phyloP scores from a whole-genome alignment of 2,888 invertebrate species.

The Euphydryas editha region DNA sequence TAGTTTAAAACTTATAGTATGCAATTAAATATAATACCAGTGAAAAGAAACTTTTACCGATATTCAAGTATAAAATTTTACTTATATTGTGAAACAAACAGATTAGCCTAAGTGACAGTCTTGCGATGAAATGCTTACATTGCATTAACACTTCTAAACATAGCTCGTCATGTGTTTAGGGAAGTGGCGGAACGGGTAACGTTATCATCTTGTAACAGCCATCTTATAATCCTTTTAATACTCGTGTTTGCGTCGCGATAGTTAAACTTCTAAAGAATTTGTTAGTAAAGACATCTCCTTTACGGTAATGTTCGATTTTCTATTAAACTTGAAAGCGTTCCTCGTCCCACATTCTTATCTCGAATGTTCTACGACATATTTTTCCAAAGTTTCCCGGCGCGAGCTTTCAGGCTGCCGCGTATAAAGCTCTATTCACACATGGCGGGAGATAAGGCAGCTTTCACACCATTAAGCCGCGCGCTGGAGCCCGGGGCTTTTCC shows the following conservation, averaged over 20 bases:
- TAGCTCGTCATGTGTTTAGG: conserved; percentile 21
- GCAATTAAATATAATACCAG: conserved; percentile 16
- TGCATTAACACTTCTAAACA: conserved; percentile 19
- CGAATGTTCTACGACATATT: conserved; percentile 82
- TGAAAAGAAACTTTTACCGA: conserved; percentile 2
- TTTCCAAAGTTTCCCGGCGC: conserved; percentile 83
- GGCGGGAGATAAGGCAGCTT: conserved; percentile 84
- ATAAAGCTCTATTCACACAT: conserved; percentile 84
- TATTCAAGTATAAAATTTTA: not conserved
- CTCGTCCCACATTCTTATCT: conserved; percentile 83
- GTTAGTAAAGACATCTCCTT: conserved; percentile 82
- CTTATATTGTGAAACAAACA: not conserved
- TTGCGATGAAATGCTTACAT: not conserved
- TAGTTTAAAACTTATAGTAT: conserved; percentile 25
- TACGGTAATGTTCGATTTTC: conserved; percentile 84
- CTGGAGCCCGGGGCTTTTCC: conserved; percentile 84
- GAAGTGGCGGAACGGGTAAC: conserved; percentile 23
- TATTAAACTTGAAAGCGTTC: conserved; percentile 83
- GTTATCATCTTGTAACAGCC: conserved; percentile 36
- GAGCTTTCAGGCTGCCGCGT: conserved; percentile 82
- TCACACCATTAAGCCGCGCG: conserved; percentile 83
- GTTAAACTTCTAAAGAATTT: conserved; percentile 76
- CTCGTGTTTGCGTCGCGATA: conserved; percentile 50
- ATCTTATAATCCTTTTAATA: conserved; percentile 45
- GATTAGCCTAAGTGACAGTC: not conserved